phyloP scores from a whole-genome alignment of 2,113 vertebrate species.

The Tricholaema leucomelas region DNA sequence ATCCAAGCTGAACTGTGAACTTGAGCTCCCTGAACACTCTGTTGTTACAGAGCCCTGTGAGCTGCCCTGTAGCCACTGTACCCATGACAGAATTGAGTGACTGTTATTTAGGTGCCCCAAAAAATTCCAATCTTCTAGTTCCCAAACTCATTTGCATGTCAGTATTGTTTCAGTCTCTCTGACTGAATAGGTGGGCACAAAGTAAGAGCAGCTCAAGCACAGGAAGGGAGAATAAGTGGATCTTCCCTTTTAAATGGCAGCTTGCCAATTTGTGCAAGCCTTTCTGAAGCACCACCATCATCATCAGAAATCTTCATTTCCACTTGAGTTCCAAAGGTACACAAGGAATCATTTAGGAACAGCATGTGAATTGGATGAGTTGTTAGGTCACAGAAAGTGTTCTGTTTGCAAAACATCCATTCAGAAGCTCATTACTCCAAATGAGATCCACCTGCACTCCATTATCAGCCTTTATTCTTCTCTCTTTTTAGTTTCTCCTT shows the following conservation, averaged over 20 bases:
- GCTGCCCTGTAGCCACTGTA: not conserved
- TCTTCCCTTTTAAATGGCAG: not conserved
- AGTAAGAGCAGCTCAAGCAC: not conserved
- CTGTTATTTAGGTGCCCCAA: not conserved
- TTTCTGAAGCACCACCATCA: not conserved
- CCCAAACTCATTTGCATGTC: not conserved
- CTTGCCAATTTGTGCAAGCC: not conserved
- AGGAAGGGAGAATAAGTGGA: not conserved
- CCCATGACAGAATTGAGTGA: not conserved
- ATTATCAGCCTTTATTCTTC: not conserved
- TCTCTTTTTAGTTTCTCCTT: too few relatives aligned
- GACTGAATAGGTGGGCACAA: not conserved
- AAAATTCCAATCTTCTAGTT: not conserved
- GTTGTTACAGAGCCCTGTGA: not conserved
- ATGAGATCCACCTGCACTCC: slow-evolving; percentile 18
- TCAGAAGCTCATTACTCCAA: slow-evolving; percentile 43
- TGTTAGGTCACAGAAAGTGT: not conserved
- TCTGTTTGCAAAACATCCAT: slow-evolving; percentile 4
- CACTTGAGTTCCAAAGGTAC: not conserved
- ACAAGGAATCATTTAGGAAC: slow-evolving; percentile 47
- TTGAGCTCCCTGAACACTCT: not conserved
- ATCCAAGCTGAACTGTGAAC: not conserved
- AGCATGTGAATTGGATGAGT: slow-evolving; percentile 19
- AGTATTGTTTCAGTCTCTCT: not conserved
- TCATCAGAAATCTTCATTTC: slow-evolving; percentile 16